Evolutionary conservation across 2,888 invertebrate genomes (phyloP).

Genomic region (Galeruca laticollis): DNA sequence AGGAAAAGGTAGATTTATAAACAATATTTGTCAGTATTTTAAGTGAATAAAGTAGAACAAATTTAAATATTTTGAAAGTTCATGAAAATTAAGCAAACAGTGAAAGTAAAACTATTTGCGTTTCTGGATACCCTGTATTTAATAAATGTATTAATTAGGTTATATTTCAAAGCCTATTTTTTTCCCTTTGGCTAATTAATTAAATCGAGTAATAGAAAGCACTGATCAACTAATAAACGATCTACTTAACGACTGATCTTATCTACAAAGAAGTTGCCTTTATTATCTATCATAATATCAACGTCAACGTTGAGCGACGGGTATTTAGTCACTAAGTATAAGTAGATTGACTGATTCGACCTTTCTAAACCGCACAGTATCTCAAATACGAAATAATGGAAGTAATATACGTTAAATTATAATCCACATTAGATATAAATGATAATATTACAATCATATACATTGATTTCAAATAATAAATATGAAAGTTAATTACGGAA

Average conservation of each 20-base stretch:
- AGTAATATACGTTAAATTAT: neutral
- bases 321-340: slow-evolving; percentile 28
- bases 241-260: slow-evolving; percentile 28
- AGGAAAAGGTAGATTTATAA: no score
- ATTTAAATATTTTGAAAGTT: no score
- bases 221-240: slow-evolving; percentile 29
- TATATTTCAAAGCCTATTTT: neutral
- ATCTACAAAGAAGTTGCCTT: slow-evolving; percentile 29
- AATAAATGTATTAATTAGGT: neutral
- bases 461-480: no score
- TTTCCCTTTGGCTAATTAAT: slow-evolving; percentile 23
- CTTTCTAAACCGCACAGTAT: neutral
- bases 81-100: no score
- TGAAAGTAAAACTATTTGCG: no score
- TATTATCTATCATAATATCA: slow-evolving; percentile 31
- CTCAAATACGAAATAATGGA: slow-evolving; percentile 2
- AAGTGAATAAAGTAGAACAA: no score
- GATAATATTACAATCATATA: no score
- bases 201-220: slow-evolving; percentile 23
- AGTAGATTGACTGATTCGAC: neutral
- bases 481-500: no score
- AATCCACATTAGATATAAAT: no score
- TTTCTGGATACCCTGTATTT: no score
- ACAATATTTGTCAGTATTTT: no score
- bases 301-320: slow-evolving; percentile 34